phyloP scores from a whole-genome alignment of 2,797 vertebrate genomes.

The Sphaeramia orbicularis region DNA sequence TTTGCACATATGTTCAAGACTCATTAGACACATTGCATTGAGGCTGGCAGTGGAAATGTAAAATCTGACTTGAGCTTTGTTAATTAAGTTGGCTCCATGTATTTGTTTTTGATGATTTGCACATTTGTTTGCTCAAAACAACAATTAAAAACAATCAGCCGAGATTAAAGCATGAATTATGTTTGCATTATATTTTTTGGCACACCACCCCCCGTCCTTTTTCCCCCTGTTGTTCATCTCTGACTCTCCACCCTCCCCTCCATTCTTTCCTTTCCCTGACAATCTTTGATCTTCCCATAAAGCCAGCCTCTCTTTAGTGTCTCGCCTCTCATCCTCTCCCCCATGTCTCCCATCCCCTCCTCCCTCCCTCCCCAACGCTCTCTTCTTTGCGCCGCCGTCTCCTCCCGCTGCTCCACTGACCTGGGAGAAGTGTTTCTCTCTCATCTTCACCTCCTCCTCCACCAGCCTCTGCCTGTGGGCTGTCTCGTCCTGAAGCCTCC shows the following conservation, averaged over 20 bases:
- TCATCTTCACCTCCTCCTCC: constrained; percentile 98
- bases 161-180: constrained; percentile 51
- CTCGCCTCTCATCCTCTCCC: constrained; percentile 66
- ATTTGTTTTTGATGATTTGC: constrained; percentile 15
- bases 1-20: too few species aligned
- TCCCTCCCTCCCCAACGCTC: not conserved
- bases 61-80: not conserved
- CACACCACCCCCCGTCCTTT: constrained; percentile 7
- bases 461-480: constrained; percentile 92
- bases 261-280: constrained; percentile 40
- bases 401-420: constrained; percentile 78
- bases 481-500: constrained; percentile 92
- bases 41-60: too few species aligned
- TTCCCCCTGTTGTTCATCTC: constrained; percentile 47
- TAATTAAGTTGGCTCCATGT: constrained; percentile 5
- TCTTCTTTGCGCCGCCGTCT: constrained; percentile 29
- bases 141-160: constrained; percentile 50
- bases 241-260: constrained; percentile 36
- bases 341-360: constrained; percentile 41
- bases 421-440: constrained; percentile 96
- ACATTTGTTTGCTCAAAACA: constrained; percentile 38
- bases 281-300: constrained; percentile 66
- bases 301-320: constrained; percentile 71
- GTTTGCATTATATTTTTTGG: constrained; percentile 27
- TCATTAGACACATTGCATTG: too few species aligned